Evolutionary conservation across 2,797 vertebrate species (phyloP).

Genomic region (Psittacula echo): DNA sequence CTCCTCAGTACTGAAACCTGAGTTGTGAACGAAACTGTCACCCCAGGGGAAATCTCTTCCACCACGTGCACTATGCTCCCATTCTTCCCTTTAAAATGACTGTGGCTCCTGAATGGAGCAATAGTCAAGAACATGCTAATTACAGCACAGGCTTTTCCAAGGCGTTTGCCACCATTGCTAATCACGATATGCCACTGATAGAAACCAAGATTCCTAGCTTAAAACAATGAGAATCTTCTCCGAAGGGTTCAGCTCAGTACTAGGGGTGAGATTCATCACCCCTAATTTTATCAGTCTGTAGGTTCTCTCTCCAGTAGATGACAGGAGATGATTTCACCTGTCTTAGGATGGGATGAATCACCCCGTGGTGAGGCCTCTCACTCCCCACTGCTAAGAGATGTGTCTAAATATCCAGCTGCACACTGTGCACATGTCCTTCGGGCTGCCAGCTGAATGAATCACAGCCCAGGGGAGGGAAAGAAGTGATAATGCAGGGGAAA

Average conservation of each 20-base stretch:
- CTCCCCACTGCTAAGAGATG: neutral
- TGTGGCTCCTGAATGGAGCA: neutral
- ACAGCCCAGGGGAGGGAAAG: neutral
- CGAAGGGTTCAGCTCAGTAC: neutral
- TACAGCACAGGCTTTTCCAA: neutral
- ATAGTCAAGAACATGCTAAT: neutral
- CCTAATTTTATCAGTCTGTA: neutral
- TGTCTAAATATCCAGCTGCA: neutral
- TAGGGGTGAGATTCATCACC: neutral
- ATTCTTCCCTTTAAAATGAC: neutral
- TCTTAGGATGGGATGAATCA: neutral
- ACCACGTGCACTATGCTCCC: neutral
- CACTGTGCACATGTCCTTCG: accelerated
- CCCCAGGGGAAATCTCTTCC: neutral
- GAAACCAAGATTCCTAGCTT: neutral
- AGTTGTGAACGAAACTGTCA: neutral
- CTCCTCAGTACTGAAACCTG: neutral
- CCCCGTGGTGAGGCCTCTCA: neutral
- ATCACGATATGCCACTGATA: accelerated
- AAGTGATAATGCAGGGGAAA: neutral
- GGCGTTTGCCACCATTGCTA: neutral
- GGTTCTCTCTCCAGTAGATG: neutral
- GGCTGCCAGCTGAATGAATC: neutral
- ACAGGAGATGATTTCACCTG: neutral
- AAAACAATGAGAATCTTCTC: neutral